phyloP scores from a whole-genome alignment of 2,797 vertebrate genomes.

The Gambelia wislizenii region DNA sequence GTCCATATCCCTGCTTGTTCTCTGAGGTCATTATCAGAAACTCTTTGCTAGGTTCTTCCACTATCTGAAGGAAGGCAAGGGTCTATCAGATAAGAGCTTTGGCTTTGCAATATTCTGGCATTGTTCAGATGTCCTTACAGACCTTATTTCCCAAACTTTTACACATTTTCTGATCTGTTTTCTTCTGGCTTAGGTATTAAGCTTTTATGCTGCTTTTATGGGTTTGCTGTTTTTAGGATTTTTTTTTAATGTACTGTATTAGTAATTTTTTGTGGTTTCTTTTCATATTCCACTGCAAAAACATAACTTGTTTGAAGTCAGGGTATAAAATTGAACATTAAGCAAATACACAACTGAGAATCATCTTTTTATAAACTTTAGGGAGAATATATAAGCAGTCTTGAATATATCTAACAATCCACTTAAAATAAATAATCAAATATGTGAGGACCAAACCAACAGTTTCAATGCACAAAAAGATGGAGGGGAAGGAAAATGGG shows the following conservation, averaged over 20 bases:
- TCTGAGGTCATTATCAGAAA: background rate
- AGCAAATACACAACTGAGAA: constrained; percentile 1
- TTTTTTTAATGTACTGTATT: constrained; percentile 14
- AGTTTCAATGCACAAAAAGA: no score
- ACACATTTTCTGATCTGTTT: background rate
- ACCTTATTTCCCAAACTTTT: background rate
- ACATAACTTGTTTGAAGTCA: constrained; percentile 1
- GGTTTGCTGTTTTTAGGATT: background rate
- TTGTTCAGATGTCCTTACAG: background rate
- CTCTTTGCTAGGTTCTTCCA: no score
- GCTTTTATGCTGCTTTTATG: background rate
- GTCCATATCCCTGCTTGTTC: background rate
- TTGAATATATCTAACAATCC: background rate
- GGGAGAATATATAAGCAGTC: no score
- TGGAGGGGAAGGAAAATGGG: no score
- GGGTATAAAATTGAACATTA: background rate
- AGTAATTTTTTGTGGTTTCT: background rate
- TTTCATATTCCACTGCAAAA: background rate
- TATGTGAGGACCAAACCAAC: background rate
- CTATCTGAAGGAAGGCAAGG: no score
- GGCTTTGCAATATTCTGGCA: background rate
- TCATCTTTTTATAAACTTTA: background rate
- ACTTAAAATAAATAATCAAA: background rate
- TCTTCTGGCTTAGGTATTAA: background rate
- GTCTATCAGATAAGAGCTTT: background rate